Percentiles rank a stretch among this genome's conserved stretches.
Conservation (phyloP, 2,888 invertebrate species). For the Panopea generosa region DNA sequence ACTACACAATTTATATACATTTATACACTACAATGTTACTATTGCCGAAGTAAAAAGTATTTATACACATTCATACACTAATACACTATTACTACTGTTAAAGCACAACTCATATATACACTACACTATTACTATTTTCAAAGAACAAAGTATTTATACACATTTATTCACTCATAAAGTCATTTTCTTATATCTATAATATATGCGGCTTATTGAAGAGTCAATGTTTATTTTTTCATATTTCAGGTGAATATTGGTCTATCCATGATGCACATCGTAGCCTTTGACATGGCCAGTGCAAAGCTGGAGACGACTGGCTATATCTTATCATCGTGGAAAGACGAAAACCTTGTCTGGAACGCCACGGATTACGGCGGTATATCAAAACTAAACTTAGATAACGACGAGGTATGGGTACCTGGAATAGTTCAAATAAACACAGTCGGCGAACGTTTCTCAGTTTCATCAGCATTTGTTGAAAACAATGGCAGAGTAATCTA, state of each 20-base stretch:
- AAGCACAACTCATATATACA: too few relatives aligned
- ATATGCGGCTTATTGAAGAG: too few relatives aligned
- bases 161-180: too few relatives aligned
- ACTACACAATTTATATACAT: too few relatives aligned
- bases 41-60: too few relatives aligned
- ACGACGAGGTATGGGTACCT: background rate
- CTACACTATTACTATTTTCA: too few relatives aligned
- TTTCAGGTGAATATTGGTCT: conserved; percentile 8
- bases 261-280: background rate
- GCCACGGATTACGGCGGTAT: conserved; percentile 15
- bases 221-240: too few relatives aligned
- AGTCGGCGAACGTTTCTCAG: conserved; percentile 3
- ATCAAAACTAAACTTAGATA: conserved; percentile 1
- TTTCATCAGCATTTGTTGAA: background rate
- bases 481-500: conserved; percentile 5
- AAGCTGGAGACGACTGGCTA: conserved; percentile 13
- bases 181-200: too few relatives aligned
- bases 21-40: too few relatives aligned
- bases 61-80: too few relatives aligned
- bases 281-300: conserved; percentile 14
- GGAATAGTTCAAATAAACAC: conserved; percentile 7
- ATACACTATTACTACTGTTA: too few relatives aligned
- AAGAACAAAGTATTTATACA: too few relatives aligned
- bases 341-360: conserved; percentile 5
- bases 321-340: background rate